Conservation (phyloP, 2,888 invertebrate genomes). For the Chrysolina americana region DNA sequence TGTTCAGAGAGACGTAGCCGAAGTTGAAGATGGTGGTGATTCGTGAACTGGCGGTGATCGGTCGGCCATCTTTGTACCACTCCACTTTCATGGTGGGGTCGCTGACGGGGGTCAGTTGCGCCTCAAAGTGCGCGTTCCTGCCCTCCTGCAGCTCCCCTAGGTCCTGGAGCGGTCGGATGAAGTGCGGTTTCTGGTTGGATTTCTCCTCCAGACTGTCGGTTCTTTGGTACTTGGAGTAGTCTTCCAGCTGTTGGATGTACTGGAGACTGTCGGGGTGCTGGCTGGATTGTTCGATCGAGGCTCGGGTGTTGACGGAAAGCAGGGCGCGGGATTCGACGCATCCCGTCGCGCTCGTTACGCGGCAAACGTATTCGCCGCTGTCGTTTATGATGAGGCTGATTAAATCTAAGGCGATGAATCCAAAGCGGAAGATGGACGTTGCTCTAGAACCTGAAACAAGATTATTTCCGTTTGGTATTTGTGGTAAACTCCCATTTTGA, state of each 20-base stretch:
- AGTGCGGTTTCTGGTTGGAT: slow-evolving; percentile 85
- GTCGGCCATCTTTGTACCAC: slow-evolving; percentile 95
- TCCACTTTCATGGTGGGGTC: slow-evolving; percentile 97
- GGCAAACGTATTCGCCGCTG: slow-evolving; percentile 91
- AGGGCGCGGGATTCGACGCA: slow-evolving; percentile 88
- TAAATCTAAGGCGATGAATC: slow-evolving; percentile 95
- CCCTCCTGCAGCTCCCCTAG: slow-evolving; percentile 91
- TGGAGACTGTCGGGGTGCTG: slow-evolving; percentile 94
- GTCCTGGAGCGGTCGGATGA: slow-evolving; percentile 89
- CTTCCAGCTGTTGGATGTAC: slow-evolving; percentile 91
- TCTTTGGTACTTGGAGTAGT: slow-evolving; percentile 89
- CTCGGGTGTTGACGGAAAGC: slow-evolving; percentile 85
- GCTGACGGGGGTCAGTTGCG: slow-evolving; percentile 91
- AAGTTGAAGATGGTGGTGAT: slow-evolving; percentile 98
- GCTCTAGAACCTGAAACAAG: slow-evolving; percentile 87
- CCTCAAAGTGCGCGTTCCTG: slow-evolving; percentile 93
- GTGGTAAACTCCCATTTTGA: background rate
- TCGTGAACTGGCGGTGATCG: slow-evolving; percentile 96
- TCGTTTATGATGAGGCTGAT: slow-evolving; percentile 89
- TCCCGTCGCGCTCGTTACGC: slow-evolving; percentile 89
- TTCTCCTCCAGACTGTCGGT: slow-evolving; percentile 88
- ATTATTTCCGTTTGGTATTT: too few relatives aligned
- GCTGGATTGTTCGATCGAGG: slow-evolving; percentile 88
- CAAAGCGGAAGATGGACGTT: slow-evolving; percentile 96
- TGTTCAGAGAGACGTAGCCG: slow-evolving; percentile 98